phyloP scores from a whole-genome alignment of 2,113 vertebrate genomes.

The Urocitellus parryii region DNA sequence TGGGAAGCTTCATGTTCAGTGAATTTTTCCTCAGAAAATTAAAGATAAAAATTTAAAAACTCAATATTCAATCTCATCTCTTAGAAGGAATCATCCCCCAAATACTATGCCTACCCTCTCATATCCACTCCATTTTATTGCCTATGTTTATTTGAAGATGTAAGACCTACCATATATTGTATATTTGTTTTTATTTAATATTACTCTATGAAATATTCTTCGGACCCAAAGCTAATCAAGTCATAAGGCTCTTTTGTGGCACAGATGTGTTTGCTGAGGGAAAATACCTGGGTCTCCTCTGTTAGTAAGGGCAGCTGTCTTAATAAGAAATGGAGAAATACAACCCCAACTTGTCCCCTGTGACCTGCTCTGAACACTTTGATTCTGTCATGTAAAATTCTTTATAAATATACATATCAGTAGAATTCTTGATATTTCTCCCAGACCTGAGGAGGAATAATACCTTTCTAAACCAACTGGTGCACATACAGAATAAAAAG shows the following conservation, averaged over 20 bases:
- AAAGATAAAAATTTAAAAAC: not conserved
- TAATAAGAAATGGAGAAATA: not conserved
- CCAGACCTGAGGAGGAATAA: not conserved
- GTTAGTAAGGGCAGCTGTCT: not conserved
- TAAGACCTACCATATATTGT: accelerated
- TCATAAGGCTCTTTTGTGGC: not conserved
- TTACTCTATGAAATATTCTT: not conserved
- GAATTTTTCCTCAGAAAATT: not conserved
- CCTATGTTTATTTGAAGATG: not conserved
- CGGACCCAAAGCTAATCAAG: not conserved
- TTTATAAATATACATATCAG: not conserved
- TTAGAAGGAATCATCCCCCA: not conserved
- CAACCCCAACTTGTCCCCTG: not conserved
- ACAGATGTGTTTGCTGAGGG: not conserved
- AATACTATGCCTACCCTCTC: not conserved
- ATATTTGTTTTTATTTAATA: not conserved
- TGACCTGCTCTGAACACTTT: not conserved
- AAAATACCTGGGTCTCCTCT: no score
- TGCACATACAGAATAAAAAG: not conserved
- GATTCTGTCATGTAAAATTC: not conserved
- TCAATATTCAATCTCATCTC: not conserved
- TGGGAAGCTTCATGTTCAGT: not conserved
- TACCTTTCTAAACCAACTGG: not conserved
- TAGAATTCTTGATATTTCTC: not conserved
- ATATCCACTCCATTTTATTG: not conserved